Conservation (phyloP, 2,113 vertebrate genomes). For the Ophthalmolycus amberensis region DNA sequence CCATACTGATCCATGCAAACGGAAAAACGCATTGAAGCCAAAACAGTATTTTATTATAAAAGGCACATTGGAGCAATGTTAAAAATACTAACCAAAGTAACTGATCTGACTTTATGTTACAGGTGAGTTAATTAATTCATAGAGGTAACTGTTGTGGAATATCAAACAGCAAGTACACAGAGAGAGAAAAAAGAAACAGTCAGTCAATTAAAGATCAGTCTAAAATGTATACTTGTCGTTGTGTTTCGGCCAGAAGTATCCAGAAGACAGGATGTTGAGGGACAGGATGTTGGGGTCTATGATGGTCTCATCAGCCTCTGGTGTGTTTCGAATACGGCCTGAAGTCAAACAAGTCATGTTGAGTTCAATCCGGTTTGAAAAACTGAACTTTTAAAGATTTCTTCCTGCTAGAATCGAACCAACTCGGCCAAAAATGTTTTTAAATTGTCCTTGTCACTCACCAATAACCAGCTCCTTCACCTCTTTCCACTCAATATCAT, state of each 20-base stretch:
- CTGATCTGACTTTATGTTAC: neutral
- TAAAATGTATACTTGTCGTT: slow-evolving; percentile 90
- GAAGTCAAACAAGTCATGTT: slow-evolving; percentile 22
- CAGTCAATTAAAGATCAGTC: neutral
- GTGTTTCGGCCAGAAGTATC: slow-evolving; percentile 91
- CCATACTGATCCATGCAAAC: slow-evolving; percentile 27
- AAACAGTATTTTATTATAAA: slow-evolving; percentile 5
- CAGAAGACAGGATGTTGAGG: slow-evolving; percentile 95
- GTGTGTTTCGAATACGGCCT: slow-evolving; percentile 97
- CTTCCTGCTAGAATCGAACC: neutral
- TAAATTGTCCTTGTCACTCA: slow-evolving; percentile 75
- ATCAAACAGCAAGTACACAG: neutral
- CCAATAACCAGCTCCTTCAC: slow-evolving; percentile 97
- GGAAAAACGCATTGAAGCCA: slow-evolving; percentile 32
- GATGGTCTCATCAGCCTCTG: slow-evolving; percentile 95
- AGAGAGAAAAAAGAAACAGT: neutral
- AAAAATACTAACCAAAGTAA: neutral
- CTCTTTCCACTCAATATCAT: slow-evolving; percentile 95
- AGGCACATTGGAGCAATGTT: slow-evolving; percentile 2
- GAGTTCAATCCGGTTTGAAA: neutral
- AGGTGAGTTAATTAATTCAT: neutral
- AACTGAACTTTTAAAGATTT: neutral
- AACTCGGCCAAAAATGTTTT: neutral
- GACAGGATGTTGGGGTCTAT: slow-evolving; percentile 98
- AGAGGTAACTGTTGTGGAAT: neutral